Conservation (phyloP, 2,888 invertebrate species). For the Epistrophella euchroma region DNA sequence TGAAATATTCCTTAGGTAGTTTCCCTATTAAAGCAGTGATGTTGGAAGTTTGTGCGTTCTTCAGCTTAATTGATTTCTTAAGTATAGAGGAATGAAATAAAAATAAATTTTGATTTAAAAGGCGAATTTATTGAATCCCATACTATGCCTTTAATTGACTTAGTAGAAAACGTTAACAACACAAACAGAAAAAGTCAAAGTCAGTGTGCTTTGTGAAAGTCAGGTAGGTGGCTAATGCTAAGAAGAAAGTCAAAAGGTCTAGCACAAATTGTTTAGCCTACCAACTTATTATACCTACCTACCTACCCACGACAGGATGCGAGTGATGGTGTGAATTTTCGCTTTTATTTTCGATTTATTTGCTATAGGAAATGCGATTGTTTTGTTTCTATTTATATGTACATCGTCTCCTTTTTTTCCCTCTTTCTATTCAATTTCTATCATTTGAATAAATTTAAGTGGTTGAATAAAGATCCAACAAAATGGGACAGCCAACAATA, state of each 20-base stretch:
- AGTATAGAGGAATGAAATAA: too few relatives aligned
- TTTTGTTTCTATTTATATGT: slow-evolving; percentile 14
- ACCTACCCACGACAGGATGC: neutral
- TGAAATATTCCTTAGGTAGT: too few relatives aligned
- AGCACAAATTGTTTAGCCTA: slow-evolving; percentile 41
- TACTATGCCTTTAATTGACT: neutral
- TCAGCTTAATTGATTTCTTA: too few relatives aligned
- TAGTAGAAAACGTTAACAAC: slow-evolving; percentile 5
- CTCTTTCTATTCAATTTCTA: slow-evolving; percentile 5
- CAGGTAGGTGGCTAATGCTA: slow-evolving; percentile 7
- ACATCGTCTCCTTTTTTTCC: slow-evolving; percentile 17
- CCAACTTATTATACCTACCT: neutral
- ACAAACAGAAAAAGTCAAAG: slow-evolving; percentile 52
- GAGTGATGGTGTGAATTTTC: slow-evolving; percentile 43
- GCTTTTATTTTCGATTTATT: slow-evolving; percentile 65
- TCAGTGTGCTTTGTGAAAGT: slow-evolving; percentile 39
- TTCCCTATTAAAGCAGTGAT: too few relatives aligned
- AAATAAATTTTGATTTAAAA: too few relatives aligned
- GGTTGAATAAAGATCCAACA: slow-evolving; percentile 18
- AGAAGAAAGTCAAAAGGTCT: slow-evolving; percentile 42
- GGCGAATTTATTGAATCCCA: neutral
- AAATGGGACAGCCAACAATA: slow-evolving; percentile 30
- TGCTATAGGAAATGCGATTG: slow-evolving; percentile 48
- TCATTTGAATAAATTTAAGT: slow-evolving; percentile 38
- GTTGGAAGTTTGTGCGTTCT: too few relatives aligned